Base-by-base conservation (phyloP, 2,888 invertebrate genomes). In the Alloplasta piceator region DNA sequence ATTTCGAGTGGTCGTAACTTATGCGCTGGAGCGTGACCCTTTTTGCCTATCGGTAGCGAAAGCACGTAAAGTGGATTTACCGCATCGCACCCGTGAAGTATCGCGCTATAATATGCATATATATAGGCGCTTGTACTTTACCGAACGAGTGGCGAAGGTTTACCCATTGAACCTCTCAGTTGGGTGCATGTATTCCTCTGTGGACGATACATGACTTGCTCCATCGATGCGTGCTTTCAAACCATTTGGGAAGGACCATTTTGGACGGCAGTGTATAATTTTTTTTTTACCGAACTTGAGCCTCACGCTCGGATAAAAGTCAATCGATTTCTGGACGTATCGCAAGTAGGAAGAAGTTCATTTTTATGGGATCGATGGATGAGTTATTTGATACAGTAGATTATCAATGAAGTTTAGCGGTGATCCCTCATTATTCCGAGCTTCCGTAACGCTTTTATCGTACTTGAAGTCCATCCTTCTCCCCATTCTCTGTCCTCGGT, bases 1-100 rank as follows among this genome's bases (percentile, higher is more conserved):
- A 85, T 87, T 86, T 87, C 84, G 86, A 89, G 89, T 86, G 84
- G 79, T 86, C 84, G 86, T 90, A 89, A 88, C 82, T 89, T 89
- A 88, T 84, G 84, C 82, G 80, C 78, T 66, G 50, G 81, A 78
- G 81, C 83, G 83, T 82, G 86, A 82, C 85, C 84, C 87, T 89
- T 87, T 88, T 89, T 89, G 87, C 88, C 88, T 88, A 89, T 89
- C 89, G 85, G 78, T 78, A 78, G 78, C 83, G 85, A 80, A 84
- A 86, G 83, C 83, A 87, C 85, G 88, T 88, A 88, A 87, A 87
- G 84, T 84, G 85, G 88, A 90, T 89, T 89, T 89, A 90, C 88
- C 83, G 86, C 87, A 82, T 85, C 82, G 85, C 78, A 78, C 81
- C 81, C 66, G 71, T 75, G 12, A 67, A 75, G 70, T 75, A 71